A percentile compares a stretch with the other conserved stretches of the same genome.
Evolutionary conservation across 2,113 vertebrate species (phyloP).

Genomic region (Cyanistes caeruleus): DNA sequence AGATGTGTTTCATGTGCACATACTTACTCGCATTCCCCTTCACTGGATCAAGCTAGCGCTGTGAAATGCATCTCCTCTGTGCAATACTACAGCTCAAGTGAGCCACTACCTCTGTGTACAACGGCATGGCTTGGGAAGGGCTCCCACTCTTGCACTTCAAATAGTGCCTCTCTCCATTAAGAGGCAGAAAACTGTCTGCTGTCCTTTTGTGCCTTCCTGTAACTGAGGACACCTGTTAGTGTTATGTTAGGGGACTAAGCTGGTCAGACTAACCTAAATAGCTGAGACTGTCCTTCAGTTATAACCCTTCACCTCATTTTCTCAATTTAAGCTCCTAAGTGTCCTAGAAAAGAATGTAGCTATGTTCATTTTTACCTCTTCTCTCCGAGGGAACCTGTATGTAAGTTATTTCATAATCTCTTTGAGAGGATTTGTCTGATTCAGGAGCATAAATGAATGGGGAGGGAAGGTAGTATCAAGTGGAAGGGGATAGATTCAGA

Average conservation of each 20-base stretch:
- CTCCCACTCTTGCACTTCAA: background rate
- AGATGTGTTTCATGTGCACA: background rate
- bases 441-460: background rate
- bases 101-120: rapidly evolving
- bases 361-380: background rate
- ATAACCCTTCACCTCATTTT: background rate
- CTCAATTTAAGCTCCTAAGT: background rate
- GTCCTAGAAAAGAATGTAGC: background rate
- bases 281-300: background rate
- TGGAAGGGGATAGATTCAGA: background rate
- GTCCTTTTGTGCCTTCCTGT: background rate
- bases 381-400: background rate
- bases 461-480: background rate
- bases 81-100: background rate
- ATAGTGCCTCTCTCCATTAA: background rate
- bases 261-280: background rate
- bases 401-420: background rate
- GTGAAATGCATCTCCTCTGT: background rate
- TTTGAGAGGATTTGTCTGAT: background rate
- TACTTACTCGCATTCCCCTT: background rate
- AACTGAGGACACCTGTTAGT: background rate
- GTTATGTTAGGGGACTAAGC: background rate
- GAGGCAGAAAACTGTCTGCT: background rate
- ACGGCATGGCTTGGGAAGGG: background rate
- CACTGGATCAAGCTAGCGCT: rapidly evolving